These are phyloP conservation scores for Drosophila neonasuta DNA, from an alignment of 2,888 invertebrate species.

Conservation along the genomic window DNA sequence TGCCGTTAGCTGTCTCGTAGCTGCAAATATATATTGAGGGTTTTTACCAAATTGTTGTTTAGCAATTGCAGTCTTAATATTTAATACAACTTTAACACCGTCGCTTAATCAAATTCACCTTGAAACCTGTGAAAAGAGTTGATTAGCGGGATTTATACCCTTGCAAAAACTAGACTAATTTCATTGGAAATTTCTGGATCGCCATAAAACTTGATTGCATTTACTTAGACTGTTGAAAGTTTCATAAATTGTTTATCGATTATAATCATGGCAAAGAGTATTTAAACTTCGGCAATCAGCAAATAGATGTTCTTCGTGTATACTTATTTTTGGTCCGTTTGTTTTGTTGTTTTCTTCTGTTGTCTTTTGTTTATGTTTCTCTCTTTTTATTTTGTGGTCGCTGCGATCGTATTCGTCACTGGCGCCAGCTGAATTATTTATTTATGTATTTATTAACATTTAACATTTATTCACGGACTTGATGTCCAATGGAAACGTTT, in stretches of 20 bases:
- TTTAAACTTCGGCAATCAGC: slow-evolving; percentile 2
- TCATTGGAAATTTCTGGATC: slow-evolving; percentile 3
- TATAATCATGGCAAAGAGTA: slow-evolving; percentile 12
- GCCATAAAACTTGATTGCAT: neutral
- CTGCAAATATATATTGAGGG: slow-evolving; percentile 81
- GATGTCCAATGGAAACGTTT: slow-evolving; percentile 28
- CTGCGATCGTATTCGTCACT: slow-evolving; percentile 33
- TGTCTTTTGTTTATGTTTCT: slow-evolving; percentile 6
- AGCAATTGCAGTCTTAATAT: slow-evolving; percentile 16
- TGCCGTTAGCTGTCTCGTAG: slow-evolving; percentile 91
- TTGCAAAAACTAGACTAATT: neutral
- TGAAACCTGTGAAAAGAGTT: slow-evolving; percentile 48
- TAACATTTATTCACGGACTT: slow-evolving; percentile 50
- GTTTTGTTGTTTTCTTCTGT: slow-evolving; percentile 1
- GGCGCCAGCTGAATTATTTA: slow-evolving; percentile 58
- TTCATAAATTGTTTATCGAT: neutral
- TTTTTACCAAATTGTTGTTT: slow-evolving; percentile 8
- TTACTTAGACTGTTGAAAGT: neutral
- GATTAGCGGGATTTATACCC: slow-evolving; percentile 10
- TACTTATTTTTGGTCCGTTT: slow-evolving; percentile 6
- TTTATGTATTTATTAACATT: slow-evolving; percentile 51
- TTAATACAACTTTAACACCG: slow-evolving; percentile 7
- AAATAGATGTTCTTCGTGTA: neutral
- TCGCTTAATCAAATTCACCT: slow-evolving; percentile 52
- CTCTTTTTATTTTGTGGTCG: slow-evolving; percentile 5